phyloP scores from a whole-genome alignment of 2,888 invertebrate genomes.

The Drosophila gaucha region DNA sequence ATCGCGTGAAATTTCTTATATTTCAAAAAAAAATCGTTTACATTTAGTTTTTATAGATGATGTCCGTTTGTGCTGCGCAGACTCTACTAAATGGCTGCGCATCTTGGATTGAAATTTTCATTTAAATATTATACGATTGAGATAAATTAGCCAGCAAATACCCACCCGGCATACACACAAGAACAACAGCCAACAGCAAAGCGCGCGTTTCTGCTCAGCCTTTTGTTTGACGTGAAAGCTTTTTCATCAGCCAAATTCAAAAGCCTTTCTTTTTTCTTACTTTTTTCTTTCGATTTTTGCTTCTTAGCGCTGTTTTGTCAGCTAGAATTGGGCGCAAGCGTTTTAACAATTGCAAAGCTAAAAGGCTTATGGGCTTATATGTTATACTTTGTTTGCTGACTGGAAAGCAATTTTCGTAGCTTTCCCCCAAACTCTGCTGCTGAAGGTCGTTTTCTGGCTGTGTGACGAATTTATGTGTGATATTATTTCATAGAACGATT shows the following conservation, averaged over 20 bases:
- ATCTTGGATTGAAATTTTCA: constrained; percentile 56
- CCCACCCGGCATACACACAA: neutral
- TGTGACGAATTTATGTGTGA: constrained; percentile 27
- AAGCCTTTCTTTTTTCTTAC: constrained; percentile 68
- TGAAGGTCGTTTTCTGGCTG: constrained; percentile 65
- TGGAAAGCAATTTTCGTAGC: constrained; percentile 56
- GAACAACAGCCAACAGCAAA: constrained; percentile 1
- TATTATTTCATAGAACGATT: constrained; percentile 47
- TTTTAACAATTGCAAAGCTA: constrained; percentile 72
- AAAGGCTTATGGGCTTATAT: constrained; percentile 72
- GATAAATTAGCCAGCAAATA: constrained; percentile 64
- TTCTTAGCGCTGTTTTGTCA: constrained; percentile 58
- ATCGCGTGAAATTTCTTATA: constrained; percentile 67
- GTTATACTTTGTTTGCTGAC: constrained; percentile 12
- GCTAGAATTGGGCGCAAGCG: constrained; percentile 71
- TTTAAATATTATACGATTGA: constrained; percentile 74
- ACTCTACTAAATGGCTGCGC: constrained; percentile 43
- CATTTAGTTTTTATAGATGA: constrained; percentile 38
- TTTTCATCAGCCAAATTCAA: constrained; percentile 54
- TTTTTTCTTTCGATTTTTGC: constrained; percentile 24
- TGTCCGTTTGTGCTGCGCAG: constrained; percentile 39
- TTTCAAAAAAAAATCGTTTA: constrained; percentile 30
- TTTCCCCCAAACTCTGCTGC: constrained; percentile 56
- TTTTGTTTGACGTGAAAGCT: constrained; percentile 68
- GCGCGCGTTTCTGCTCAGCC: constrained; percentile 17